Conservation (phyloP, 2,113 vertebrate genomes). For the Tetraodon nigroviridis region DNA sequence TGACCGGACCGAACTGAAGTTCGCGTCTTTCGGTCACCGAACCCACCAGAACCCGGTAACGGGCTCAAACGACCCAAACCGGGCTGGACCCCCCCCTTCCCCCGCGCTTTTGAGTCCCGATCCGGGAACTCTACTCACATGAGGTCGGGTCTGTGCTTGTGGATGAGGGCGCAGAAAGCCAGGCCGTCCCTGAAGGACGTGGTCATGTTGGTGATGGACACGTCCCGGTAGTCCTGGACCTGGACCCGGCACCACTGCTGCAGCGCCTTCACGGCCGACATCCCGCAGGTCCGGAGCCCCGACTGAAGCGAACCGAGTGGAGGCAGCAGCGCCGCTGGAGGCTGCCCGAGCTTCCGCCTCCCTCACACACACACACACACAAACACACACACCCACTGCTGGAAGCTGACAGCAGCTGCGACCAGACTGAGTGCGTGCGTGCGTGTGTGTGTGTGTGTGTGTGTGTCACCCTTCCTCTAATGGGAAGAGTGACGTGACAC, state of each 20-base stretch:
- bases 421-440: neutral
- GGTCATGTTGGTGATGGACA: conserved; percentile 94
- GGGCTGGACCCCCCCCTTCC: neutral
- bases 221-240: conserved; percentile 88
- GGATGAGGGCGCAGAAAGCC: conserved; percentile 95
- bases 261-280: conserved; percentile 88
- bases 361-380: conserved; percentile 27
- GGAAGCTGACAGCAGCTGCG: neutral
- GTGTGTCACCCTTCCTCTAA: neutral
- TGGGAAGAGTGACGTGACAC: conserved; percentile 34
- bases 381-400: conserved; percentile 10
- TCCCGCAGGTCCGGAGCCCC: conserved; percentile 42
- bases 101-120: neutral
- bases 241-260: conserved; percentile 92
- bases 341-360: conserved; percentile 5
- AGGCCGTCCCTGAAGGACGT: conserved; percentile 94
- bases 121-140: conserved; percentile 80
- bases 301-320: conserved; percentile 20
- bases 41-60: neutral
- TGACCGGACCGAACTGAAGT: neutral
- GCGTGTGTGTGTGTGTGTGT: neutral
- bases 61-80: too few relatives aligned
- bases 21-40: neutral
- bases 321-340: neutral
- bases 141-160: conserved; percentile 89